Conservation (phyloP, 2,888 invertebrate genomes). For the Antheraea assamensis region DNA sequence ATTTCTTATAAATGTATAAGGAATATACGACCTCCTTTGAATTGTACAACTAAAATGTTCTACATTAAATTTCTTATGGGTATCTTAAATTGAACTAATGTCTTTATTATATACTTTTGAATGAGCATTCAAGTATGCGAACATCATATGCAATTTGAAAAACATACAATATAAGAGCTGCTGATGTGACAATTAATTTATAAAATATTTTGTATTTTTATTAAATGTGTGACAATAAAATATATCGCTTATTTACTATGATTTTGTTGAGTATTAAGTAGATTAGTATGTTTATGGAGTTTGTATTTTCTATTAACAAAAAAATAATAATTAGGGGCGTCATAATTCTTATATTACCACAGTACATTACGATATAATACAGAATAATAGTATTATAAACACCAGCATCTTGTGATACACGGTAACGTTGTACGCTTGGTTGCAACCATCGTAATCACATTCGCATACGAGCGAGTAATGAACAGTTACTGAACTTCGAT, state of each 20-base stretch:
- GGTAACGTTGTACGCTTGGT: constrained; percentile 35
- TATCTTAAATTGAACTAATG: neutral
- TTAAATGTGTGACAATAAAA: neutral
- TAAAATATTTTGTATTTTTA: neutral
- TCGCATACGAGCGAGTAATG: constrained; percentile 69
- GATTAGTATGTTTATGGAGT: neutral
- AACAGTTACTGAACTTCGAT: constrained; percentile 59
- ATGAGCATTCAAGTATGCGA: too few species aligned
- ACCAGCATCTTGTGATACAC: neutral
- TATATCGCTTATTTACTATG: neutral
- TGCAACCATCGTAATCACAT: constrained; percentile 65
- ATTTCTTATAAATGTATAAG: too few species aligned
- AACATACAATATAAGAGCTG: neutral
- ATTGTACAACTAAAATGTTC: neutral
- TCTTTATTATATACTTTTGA: too few species aligned
- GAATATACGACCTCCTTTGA: too few species aligned
- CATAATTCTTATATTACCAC: neutral
- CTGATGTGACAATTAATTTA: neutral
- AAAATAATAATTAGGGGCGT: neutral
- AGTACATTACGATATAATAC: neutral
- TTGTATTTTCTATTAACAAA: neutral
- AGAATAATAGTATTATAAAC: constrained; percentile 5
- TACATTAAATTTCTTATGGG: neutral
- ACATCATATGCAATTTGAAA: neutral
- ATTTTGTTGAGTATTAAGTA: neutral